These are phyloP conservation scores for Hipparchia semele DNA, from an alignment of 2,888 invertebrate genomes.

Conservation along the genomic window DNA sequence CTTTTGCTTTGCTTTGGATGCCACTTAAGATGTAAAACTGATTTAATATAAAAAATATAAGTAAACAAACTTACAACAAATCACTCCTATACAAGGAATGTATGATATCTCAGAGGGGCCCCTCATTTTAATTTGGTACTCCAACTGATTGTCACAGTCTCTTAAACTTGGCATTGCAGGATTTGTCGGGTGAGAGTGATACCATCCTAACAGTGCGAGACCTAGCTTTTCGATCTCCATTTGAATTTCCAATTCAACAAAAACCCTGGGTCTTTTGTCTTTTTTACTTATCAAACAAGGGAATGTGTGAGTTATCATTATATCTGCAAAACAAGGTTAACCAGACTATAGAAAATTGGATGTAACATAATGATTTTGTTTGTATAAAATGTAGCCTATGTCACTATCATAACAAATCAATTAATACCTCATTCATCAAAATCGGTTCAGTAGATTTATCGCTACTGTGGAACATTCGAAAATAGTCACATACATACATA, in stretches of 20 bases:
- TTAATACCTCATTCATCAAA: neutral
- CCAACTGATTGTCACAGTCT: slow-evolving; percentile 96
- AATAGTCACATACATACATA: too few relatives aligned
- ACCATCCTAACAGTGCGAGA: slow-evolving; percentile 95
- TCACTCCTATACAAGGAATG: slow-evolving; percentile 95
- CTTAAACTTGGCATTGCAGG: slow-evolving; percentile 93
- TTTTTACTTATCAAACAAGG: slow-evolving; percentile 93
- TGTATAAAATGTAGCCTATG: too few relatives aligned
- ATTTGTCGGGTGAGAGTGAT: slow-evolving; percentile 96
- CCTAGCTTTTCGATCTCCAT: slow-evolving; percentile 92
- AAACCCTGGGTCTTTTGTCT: slow-evolving; percentile 89
- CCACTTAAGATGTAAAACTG: neutral
- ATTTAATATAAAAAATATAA: neutral
- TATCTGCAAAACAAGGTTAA: slow-evolving; percentile 82
- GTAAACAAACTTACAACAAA: slow-evolving; percentile 90
- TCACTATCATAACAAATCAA: too few relatives aligned
- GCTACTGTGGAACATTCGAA: too few relatives aligned
- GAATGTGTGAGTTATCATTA: slow-evolving; percentile 94
- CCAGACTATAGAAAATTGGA: neutral
- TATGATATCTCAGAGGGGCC: slow-evolving; percentile 96
- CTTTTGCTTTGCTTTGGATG: too few relatives aligned
- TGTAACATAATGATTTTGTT: too few relatives aligned
- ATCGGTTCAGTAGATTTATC: too few relatives aligned
- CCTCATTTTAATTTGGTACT: slow-evolving; percentile 97
- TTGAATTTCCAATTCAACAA: slow-evolving; percentile 92